A percentile compares a stretch with the other conserved stretches of the same genome.
Conservation (phyloP, 2,113 vertebrate species). For the Oxyura jamaicensis region DNA sequence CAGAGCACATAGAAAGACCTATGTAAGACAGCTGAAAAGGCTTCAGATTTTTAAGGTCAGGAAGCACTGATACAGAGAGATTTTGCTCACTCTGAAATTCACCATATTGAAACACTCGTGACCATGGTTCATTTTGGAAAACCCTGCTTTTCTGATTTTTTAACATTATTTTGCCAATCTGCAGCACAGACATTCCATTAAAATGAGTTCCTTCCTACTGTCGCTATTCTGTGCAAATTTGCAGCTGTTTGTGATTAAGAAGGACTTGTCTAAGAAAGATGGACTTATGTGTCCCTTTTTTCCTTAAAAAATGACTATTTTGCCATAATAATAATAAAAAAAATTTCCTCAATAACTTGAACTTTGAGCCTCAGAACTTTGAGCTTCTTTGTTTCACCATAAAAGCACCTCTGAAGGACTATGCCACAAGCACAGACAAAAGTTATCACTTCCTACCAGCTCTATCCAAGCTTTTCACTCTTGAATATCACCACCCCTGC, state of each 20-base stretch:
- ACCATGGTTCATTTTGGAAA: neutral
- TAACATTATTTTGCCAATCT: neutral
- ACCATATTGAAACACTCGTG: neutral
- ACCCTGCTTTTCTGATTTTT: neutral
- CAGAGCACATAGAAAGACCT: neutral
- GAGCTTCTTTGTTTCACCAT: neutral
- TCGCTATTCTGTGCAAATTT: conserved; percentile 42
- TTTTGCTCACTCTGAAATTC: neutral
- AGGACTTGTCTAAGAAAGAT: neutral
- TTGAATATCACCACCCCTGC: neutral
- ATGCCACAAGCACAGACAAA: neutral
- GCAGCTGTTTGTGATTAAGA: conserved; percentile 50
- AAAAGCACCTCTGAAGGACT: conserved; percentile 16
- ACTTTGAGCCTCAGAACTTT: too few relatives aligned
- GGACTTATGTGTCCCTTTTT: neutral
- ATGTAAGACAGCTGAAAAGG: neutral
- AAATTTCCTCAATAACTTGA: neutral
- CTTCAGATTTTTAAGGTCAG: neutral
- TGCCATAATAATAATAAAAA: neutral
- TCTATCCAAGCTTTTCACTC: neutral
- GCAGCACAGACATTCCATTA: conserved; percentile 49
- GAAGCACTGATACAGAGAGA: rapidly evolving
- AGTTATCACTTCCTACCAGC: conserved; percentile 48
- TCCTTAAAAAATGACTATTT: neutral
- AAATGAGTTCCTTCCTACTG: conserved; percentile 51